A percentile compares a stretch with the other conserved stretches of the same genome.
Evolutionary conservation across 2,797 vertebrate species (phyloP).

Genomic region (Sebastes glaucus): DNA sequence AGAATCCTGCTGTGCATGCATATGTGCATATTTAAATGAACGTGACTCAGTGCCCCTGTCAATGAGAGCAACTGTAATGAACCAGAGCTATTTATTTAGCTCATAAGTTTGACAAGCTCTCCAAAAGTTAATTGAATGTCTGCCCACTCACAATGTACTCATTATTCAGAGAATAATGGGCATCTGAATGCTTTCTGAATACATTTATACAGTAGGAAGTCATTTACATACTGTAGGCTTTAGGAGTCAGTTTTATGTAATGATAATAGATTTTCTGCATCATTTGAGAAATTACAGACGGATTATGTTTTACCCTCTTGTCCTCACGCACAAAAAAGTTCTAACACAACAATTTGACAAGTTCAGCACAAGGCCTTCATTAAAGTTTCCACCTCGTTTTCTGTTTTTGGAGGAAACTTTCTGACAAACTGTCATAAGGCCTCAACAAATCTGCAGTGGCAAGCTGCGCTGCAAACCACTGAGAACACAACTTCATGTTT

Average conservation of each 20-base stretch:
- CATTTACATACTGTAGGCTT: constrained; percentile 24
- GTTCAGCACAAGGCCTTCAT: not conserved
- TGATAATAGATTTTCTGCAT: constrained; percentile 27
- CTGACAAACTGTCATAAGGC: not conserved
- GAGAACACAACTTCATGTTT: not conserved
- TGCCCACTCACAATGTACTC: constrained; percentile 29
- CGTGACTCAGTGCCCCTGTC: constrained; percentile 22
- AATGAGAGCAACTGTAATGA: constrained; percentile 35
- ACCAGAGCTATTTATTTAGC: constrained; percentile 36
- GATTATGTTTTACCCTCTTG: constrained; percentile 14
- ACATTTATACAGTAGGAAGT: constrained; percentile 16
- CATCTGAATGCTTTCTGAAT: constrained; percentile 26
- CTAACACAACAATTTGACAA: not conserved
- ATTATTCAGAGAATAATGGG: constrained; percentile 56
- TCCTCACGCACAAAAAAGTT: not conserved
- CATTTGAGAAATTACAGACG: constrained; percentile 2
- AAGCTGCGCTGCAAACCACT: constrained; percentile 9
- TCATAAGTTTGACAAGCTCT: constrained; percentile 35
- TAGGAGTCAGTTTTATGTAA: constrained; percentile 2
- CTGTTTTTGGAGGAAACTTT: constrained; percentile 15
- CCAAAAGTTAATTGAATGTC: constrained; percentile 57
- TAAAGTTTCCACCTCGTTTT: constrained; percentile 1
- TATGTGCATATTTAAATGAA: constrained; percentile 23
- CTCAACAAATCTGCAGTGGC: not conserved
- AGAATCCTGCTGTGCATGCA: constrained; percentile 19